phyloP scores from a whole-genome alignment of 2,797 vertebrate species.

The Gephyroberyx darwinii region DNA sequence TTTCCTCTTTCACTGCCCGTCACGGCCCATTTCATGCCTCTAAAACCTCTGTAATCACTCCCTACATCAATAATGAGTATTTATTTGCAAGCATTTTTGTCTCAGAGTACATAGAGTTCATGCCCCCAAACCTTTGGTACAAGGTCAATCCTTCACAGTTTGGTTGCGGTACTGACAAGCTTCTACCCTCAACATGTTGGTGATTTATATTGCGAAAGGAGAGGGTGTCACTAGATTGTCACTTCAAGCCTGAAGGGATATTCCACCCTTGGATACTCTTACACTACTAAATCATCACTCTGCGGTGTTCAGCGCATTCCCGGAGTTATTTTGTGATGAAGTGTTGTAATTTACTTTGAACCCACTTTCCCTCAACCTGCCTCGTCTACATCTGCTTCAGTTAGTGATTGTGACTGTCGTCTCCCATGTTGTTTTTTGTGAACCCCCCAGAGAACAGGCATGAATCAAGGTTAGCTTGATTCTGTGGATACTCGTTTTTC shows the following conservation, averaged over 20 bases:
- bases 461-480: too few species aligned
- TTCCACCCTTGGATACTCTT: too few species aligned
- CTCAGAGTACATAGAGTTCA: constrained; percentile 18
- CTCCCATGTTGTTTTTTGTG: too few species aligned
- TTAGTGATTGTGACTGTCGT: too few species aligned
- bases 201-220: background rate
- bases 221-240: background rate
- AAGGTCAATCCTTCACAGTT: constrained; percentile 1
- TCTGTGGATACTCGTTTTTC: too few species aligned
- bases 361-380: too few species aligned
- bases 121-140: background rate
- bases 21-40: constrained; percentile 29
- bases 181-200: background rate
- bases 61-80: constrained; percentile 37
- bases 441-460: too few species aligned
- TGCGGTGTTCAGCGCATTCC: too few species aligned
- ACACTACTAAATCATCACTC: too few species aligned
- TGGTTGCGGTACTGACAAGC: constrained; percentile 6
- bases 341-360: too few species aligned
- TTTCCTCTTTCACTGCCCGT: constrained; percentile 29
- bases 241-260: background rate
- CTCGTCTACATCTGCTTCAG: too few species aligned
- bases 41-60: constrained; percentile 43
- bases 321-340: too few species aligned
- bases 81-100: constrained; percentile 35